Base-by-base conservation (phyloP, 2,888 invertebrate species). In the Heliconius charithonia region DNA sequence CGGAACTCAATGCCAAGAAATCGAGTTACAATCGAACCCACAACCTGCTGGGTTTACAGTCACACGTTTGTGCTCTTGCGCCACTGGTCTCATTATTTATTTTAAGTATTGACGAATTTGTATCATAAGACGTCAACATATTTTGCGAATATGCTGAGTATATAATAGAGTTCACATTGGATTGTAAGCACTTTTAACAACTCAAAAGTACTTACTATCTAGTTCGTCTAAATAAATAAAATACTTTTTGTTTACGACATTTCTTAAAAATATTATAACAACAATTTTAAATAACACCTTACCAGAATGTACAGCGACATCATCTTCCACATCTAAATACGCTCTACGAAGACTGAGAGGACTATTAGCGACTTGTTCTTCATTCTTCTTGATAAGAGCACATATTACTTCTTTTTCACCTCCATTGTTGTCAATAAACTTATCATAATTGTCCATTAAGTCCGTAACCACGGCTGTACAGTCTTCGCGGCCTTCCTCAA, bases 301-400 rank as follows among this genome's bases (percentile, higher is more conserved):
- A 97, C 97, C 97, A 86, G 97, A 97, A 94, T 97, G 97, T 85
- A 97, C 95, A 82, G 96, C 96, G 81, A 96, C 96, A 84, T 97
- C 97, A 85, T 96, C 96, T 84, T 97, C 97, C 22, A 95, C 96
- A 85, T 96, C 96, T 83, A 95, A 91, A 82, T 94, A 95, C 82
- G 91, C 92, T 66, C 95, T 91, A 22, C 94, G 90, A 82, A 92
- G 89, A 90, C 95, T 96, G 78, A 92, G 85, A 75, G 92, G 93
- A 86, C 92, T 94, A 83, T 89, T 93, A 6, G 91, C 91, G 81
- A 90, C 89, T 85, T 92, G 90, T 81, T 91, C 93, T 86, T 93
- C 95, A 83, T 92, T 89, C 84, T 90, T 94, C 85, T 90, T 95
- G 83, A 93, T 95, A 83, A 94, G 91, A 85, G 94, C 93, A 84